Evolutionary conservation across 2,888 invertebrate species (phyloP).

Genomic region (Philopedon plagiatum): DNA sequence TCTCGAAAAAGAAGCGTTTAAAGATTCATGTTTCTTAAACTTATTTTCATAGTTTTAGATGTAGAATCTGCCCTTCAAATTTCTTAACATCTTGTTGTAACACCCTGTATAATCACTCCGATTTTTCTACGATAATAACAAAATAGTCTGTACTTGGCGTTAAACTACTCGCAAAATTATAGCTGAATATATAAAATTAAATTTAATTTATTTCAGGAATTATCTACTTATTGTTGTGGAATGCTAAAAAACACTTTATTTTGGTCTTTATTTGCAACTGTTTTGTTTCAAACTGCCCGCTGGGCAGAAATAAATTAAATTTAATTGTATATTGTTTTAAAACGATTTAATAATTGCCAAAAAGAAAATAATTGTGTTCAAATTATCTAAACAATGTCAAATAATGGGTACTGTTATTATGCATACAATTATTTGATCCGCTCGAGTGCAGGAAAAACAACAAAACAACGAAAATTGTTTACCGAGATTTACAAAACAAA

Average conservation of each 20-base stretch:
- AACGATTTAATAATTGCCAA: background rate
- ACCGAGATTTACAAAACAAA: too few relatives aligned
- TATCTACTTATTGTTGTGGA: background rate
- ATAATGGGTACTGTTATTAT: background rate
- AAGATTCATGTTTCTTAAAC: too few relatives aligned
- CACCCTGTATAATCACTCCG: too few relatives aligned
- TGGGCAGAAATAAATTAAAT: conserved; percentile 1
- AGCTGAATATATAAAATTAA: background rate
- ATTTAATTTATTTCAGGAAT: background rate
- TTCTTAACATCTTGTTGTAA: too few relatives aligned
- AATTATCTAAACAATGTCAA: background rate
- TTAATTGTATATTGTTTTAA: background rate
- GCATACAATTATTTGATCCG: too few relatives aligned
- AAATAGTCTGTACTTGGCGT: too few relatives aligned
- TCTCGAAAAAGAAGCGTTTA: too few relatives aligned
- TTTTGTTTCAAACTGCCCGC: background rate
- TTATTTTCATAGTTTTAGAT: too few relatives aligned
- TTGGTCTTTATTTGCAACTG: background rate
- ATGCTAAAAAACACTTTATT: background rate
- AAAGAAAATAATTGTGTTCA: conserved; percentile 2
- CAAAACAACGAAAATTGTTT: too few relatives aligned
- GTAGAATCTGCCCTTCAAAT: too few relatives aligned
- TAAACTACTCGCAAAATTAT: background rate
- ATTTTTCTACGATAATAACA: too few relatives aligned
- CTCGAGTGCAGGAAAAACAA: too few relatives aligned